phyloP scores from a whole-genome alignment of 2,888 invertebrate genomes.

The Epinotia nisella region DNA sequence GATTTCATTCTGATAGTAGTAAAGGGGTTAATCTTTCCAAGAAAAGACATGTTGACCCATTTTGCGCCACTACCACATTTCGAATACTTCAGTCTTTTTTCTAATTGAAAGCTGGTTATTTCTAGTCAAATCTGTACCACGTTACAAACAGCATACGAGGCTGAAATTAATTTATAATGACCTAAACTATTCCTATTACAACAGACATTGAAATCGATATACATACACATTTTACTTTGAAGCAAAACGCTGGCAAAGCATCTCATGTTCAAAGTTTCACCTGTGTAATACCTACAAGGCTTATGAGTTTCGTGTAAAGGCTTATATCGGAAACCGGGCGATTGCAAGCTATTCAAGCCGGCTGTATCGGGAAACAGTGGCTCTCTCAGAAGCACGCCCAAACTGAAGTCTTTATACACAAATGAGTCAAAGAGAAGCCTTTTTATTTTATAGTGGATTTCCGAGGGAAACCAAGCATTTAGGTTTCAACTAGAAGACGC shows the following conservation, averaged over 20 bases:
- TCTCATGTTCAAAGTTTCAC: slow-evolving; percentile 13
- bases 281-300: slow-evolving; percentile 8
- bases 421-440: neutral
- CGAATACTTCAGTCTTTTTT: neutral
- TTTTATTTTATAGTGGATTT: neutral
- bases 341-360: slow-evolving; percentile 5
- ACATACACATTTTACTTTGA: neutral
- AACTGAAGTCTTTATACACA: neutral
- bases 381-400: neutral
- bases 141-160: neutral
- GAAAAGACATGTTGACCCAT: neutral
- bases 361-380: neutral
- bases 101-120: neutral
- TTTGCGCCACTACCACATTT: neutral
- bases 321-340: slow-evolving; percentile 20
- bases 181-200: neutral
- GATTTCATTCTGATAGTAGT: too few relatives aligned
- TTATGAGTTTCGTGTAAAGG: slow-evolving; percentile 19
- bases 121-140: neutral
- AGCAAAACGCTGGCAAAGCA: slow-evolving; percentile 14
- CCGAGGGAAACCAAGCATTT: neutral
- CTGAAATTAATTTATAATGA: neutral
- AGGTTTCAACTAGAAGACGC: too few relatives aligned
- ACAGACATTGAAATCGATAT: neutral
- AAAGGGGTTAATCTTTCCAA: neutral